phyloP scores from a whole-genome alignment of 2,888 invertebrate species.

The Platynereis dumerilii region DNA sequence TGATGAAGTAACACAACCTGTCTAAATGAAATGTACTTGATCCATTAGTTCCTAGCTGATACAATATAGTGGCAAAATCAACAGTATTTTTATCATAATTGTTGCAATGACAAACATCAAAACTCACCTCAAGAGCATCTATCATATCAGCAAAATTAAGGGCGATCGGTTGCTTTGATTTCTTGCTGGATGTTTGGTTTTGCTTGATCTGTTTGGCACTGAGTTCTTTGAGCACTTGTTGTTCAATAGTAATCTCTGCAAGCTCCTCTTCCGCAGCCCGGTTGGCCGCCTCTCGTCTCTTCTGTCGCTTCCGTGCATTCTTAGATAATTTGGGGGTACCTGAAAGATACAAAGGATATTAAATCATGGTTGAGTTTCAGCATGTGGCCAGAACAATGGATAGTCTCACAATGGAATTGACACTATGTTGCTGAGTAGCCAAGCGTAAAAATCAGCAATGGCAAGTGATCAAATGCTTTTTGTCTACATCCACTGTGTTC shows the following conservation, averaged over 20 bases:
- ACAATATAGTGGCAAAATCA: no score
- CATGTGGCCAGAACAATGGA: not conserved
- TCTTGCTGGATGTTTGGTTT: conserved; percentile 43
- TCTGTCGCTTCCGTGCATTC: conserved; percentile 49
- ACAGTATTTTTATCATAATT: no score
- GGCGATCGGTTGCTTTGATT: conserved; percentile 57
- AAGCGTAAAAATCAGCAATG: no score
- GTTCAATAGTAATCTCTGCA: conserved; percentile 61
- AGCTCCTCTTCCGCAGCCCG: conserved; percentile 60
- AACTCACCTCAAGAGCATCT: conserved; percentile 53
- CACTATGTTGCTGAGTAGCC: no score
- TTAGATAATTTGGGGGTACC: conserved; percentile 34
- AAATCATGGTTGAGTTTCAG: not conserved
- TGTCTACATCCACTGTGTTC: no score
- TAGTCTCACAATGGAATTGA: no score
- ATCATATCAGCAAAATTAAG: conserved; percentile 58
- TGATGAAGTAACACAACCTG: no score
- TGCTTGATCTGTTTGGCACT: conserved; percentile 45
- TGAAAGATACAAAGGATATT: not conserved
- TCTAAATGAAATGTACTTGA: no score
- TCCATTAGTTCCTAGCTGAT: no score
- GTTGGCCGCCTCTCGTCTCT: conserved; percentile 56
- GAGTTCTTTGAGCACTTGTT: conserved; percentile 56
- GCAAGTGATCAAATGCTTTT: no score
- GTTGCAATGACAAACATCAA: not conserved